Evolutionary conservation across 2,888 invertebrate species (phyloP).

Genomic region (Alloscopus bannaensis): DNA sequence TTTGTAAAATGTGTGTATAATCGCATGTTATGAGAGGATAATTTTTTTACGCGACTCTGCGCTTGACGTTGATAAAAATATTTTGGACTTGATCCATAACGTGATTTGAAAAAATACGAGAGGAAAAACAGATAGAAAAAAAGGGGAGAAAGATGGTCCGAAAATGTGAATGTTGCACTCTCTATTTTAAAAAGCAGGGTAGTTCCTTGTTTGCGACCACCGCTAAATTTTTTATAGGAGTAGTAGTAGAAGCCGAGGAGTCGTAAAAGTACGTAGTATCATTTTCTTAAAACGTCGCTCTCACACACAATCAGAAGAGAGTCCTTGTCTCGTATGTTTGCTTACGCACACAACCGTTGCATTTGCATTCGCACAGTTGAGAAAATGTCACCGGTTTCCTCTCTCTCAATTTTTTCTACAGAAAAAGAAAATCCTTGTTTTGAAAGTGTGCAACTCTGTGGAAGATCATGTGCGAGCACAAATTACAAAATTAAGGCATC

Average conservation of each 20-base stretch:
- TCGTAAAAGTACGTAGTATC: too few relatives aligned
- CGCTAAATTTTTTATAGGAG: too few relatives aligned
- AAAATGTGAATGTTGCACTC: slow-evolving; percentile 20
- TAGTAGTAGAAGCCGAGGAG: too few relatives aligned
- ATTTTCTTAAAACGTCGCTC: too few relatives aligned
- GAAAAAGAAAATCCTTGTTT: too few relatives aligned
- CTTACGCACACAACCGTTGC: slow-evolving; percentile 18
- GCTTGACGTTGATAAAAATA: slow-evolving; percentile 63
- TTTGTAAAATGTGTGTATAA: slow-evolving; percentile 52
- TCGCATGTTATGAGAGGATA: slow-evolving; percentile 27
- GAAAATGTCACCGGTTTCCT: slow-evolving; percentile 13
- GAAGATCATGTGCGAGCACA: too few relatives aligned
- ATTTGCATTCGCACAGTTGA: too few relatives aligned
- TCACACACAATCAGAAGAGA: too few relatives aligned
- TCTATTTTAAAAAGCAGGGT: slow-evolving; percentile 24
- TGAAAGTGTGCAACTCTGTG: too few relatives aligned
- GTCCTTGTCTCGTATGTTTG: slow-evolving; percentile 29
- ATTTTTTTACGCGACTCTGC: slow-evolving; percentile 20
- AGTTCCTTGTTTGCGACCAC: slow-evolving; percentile 3
- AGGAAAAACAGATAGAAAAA: neutral
- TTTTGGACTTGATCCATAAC: slow-evolving; percentile 62
- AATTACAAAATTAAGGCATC: slow-evolving; percentile 25
- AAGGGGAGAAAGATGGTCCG: neutral
- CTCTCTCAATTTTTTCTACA: neutral
- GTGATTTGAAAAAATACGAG: slow-evolving; percentile 23